These are phyloP conservation scores for Neopipo cinnamomea DNA, from an alignment of 2,113 vertebrate species.

Conservation along the genomic window DNA sequence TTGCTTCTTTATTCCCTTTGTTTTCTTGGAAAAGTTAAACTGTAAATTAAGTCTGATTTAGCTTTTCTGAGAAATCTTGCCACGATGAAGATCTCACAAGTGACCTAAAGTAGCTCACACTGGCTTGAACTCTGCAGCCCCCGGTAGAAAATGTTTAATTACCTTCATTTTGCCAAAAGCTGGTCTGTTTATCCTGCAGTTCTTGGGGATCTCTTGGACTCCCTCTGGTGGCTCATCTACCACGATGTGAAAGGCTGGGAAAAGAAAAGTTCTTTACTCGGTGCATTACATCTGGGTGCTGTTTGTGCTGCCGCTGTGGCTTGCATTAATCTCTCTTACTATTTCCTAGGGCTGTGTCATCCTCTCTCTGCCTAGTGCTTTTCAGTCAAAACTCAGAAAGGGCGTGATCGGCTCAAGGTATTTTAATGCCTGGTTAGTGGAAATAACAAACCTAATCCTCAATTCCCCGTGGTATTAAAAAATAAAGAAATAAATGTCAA, in stretches of 20 bases:
- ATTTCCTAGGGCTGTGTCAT: not conserved
- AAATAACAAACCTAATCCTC: constrained; percentile 14
- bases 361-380: not conserved
- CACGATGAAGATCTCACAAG: fast-evolving
- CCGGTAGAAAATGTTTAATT: not conserved
- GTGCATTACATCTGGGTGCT: not conserved
- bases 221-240: constrained; percentile 58
- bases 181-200: not conserved
- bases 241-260: not conserved
- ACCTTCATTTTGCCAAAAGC: constrained; percentile 37
- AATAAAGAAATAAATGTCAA: constrained; percentile 30
- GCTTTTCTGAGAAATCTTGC: not conserved
- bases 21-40: not conserved
- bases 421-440: constrained; percentile 9
- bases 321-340: not conserved
- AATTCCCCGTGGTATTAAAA: not conserved
- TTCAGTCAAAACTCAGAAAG: not conserved
- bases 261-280: not conserved
- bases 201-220: constrained; percentile 37
- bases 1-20: not conserved
- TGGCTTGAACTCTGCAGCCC: not conserved
- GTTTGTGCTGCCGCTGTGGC: not conserved
- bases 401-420: not conserved
- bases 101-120: not conserved
- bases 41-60: not conserved